Evolutionary conservation across 2,113 vertebrate genomes (phyloP).

Genomic region (human (Homo sapiens)): DNA sequence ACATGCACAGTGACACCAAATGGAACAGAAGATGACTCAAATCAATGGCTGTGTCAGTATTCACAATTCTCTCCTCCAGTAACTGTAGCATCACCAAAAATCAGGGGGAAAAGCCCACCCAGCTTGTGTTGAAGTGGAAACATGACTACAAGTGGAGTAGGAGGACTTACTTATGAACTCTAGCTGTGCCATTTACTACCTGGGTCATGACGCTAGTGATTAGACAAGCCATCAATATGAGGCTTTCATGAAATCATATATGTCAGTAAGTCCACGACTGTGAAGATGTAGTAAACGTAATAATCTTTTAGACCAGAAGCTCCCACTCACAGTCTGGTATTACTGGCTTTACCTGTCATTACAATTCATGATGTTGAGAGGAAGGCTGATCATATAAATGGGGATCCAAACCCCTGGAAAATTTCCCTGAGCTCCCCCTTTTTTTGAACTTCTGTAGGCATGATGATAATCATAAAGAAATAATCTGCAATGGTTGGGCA

Average conservation of each 20-base stretch:
- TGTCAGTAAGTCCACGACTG: background rate
- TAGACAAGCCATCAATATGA: background rate
- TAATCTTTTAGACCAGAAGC: background rate
- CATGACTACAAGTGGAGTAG: background rate
- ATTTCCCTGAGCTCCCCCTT: background rate
- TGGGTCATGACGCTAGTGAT: background rate
- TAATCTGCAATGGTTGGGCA: background rate
- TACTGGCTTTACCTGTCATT: background rate
- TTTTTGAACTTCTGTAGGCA: background rate
- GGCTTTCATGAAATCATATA: background rate
- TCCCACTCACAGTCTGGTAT: background rate
- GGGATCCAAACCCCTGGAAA: background rate
- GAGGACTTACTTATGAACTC: background rate
- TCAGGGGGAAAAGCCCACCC: background rate
- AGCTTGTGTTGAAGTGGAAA: background rate
- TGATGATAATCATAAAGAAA: conserved; percentile 15
- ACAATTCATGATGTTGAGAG: background rate
- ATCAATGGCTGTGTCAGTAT: background rate
- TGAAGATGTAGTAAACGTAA: background rate
- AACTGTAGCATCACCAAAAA: background rate
- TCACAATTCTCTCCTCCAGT: background rate
- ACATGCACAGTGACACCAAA: background rate
- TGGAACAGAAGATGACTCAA: background rate
- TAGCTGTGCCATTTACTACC: background rate
- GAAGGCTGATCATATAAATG: background rate